Evolutionary conservation across 1,140 invertebrate genomes (phyloP), one percentile per base, ranked within the genome.

Genomic region (Solenopsis invicta): DNA sequence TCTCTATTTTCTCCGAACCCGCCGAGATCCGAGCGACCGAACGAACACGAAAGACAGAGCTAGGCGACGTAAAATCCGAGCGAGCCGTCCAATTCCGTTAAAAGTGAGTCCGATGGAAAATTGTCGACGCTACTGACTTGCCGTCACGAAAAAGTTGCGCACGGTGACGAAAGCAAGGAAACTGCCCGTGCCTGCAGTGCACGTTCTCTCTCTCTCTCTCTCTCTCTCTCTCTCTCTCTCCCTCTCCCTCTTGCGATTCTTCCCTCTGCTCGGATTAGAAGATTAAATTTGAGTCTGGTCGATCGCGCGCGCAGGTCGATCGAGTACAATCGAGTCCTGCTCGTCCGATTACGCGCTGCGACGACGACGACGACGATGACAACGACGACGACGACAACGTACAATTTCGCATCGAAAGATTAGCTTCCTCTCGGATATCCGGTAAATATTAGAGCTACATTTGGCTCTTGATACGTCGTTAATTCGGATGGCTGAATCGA

Each of bases 31-130:
- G 59, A 13, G 12, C 41, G 41, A 56, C 24, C 41, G 59, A 50
- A 21, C n/a, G 21, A 41, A 59, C 8, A 6, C 4, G 45, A 59
- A 62, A 75, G 37, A 82, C 67, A 74, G 67, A 82, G 80, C 18
- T 10, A 24, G 48, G 48, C 67, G 56, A 82, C 78, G 85, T 87
- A 87, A 88, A 86, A 89, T 88, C 61, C 54, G 66, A 61, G 52
- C 52, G 78, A 18, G 13, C 41, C 52, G 67, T 88, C 66, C 81
- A 88, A 89, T 89, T 88, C 69, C 67, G 74, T 89, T 89, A 88
- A 89, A 88, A 89, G 74, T 85, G 24, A 78, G 74, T 48, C 21
- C 21, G 64, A 86, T 71, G 85, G 76, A 86, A 81, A 80, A 69
- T 86, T 62, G 59, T 85, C 74, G 71, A 78, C 74, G 59, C 71